Conservation (phyloP, 92 coral and sea anemone genomes). For the Blastomussa wellsi region DNA sequence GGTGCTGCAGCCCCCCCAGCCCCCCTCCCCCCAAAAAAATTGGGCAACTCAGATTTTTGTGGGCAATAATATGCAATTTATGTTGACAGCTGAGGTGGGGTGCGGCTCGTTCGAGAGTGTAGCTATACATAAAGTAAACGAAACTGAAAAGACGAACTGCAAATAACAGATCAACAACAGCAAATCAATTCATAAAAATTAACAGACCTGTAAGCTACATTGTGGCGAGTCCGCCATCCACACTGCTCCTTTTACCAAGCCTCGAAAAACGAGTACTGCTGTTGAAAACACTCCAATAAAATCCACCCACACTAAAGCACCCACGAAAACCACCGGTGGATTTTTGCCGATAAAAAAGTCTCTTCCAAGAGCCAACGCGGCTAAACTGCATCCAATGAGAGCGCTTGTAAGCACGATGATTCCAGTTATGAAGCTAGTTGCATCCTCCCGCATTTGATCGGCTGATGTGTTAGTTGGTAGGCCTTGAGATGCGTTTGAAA, state of each 20-base stretch:
- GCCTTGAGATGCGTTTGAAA: constrained; percentile 5
- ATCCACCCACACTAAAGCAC: constrained; percentile 69
- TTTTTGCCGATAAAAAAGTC: constrained; percentile 58
- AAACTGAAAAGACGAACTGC: neutral
- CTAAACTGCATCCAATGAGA: constrained; percentile 44
- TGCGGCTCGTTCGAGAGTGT: too few relatives aligned
- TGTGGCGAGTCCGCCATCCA: constrained; percentile 63
- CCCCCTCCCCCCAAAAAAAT: too few relatives aligned
- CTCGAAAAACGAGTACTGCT: constrained; percentile 52
- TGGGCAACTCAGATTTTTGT: too few relatives aligned
- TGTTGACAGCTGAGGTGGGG: too few relatives aligned
- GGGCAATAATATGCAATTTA: too few relatives aligned
- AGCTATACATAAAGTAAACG: neutral
- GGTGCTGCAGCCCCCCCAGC: too few relatives aligned
- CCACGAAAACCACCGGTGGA: constrained; percentile 51
- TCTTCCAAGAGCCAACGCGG: constrained; percentile 52
- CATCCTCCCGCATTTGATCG: constrained; percentile 3
- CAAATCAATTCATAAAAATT: neutral
- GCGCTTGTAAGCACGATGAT: constrained; percentile 19
- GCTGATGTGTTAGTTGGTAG: constrained; percentile 6
- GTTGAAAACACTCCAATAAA: constrained; percentile 58
- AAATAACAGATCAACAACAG: neutral
- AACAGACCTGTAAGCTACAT: constrained; percentile 59
- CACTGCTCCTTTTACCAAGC: constrained; percentile 35
- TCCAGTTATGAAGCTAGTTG: neutral